Evolutionary conservation across 2,797 vertebrate genomes (phyloP), one percentile per base, ranked within the genome.

Genomic region (Argentina silus): DNA sequence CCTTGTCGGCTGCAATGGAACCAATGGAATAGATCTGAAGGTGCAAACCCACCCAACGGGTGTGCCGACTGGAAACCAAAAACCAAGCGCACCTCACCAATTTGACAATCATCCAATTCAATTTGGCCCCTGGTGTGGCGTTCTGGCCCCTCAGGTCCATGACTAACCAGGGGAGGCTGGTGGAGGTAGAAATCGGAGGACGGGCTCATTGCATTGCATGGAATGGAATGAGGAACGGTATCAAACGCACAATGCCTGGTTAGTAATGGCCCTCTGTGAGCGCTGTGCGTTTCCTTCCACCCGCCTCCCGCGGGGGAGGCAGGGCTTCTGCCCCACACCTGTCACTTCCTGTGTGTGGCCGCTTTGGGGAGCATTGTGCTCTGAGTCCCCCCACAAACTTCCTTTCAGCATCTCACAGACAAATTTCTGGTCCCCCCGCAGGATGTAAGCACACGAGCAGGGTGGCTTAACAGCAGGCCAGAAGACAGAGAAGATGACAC

Each of bases 231-330:
- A 36, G 27, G 27, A 36, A 36, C 27, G 27, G 27, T 4, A 36
- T 36, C 27, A 36, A 36, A 36, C 27, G 4, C 27, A 36, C 27
- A 36, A 36, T 36, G 27, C 27, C 14, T 17, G 14, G 53, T 44
- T 7, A 73, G 48, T 8, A 42, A 36, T 48, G 48, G 48, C 15
- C 27, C 36, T 48, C 43, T 23, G 50, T 50, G 21, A 51, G 4
- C 42, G 36, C 1, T 77, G 78, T 64, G 23, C 53, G 15, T 74
- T 55, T 68, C 50, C 50, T 55, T n/a, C 14, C 27, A 42, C 42
- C 17, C 36, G 77, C 3, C 2, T 19, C 1, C 69, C 15, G 11
- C 6, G 6, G 1, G 23, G 59, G 17, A 70, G 1, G 11, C 4
- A 70, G 9, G 6, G 47, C 1, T 48, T 1, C 21, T 2, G 21